Evolutionary conservation across 2,113 vertebrate genomes (phyloP).

Genomic region (Oophaga pumilio): DNA sequence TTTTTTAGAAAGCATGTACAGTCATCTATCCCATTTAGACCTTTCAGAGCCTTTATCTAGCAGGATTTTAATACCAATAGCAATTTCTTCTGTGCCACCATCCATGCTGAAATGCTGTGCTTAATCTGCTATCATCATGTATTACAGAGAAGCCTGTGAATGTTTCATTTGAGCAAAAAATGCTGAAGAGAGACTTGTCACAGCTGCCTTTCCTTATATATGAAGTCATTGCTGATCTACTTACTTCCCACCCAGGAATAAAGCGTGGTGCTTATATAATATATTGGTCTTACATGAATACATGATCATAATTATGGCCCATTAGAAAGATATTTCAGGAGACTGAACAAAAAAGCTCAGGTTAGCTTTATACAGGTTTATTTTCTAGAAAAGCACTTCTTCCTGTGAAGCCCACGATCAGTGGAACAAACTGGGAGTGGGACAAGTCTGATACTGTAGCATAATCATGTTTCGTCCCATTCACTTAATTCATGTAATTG

Average conservation of each 20-base stretch:
- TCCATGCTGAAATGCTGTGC: neutral
- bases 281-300: neutral
- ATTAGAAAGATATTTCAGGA: too few relatives aligned
- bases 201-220: constrained; percentile 13
- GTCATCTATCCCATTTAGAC: neutral
- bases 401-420: too few relatives aligned
- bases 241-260: neutral
- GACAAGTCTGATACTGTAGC: too few relatives aligned
- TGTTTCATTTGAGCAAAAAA: constrained; percentile 6
- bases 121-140: constrained; percentile 12
- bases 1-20: neutral
- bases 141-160: constrained; percentile 10
- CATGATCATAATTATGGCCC: neutral
- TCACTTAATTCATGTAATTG: too few relatives aligned
- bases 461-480: too few relatives aligned
- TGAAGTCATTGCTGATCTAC: constrained; percentile 10
- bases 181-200: constrained; percentile 18
- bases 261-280: neutral
- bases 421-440: too few relatives aligned
- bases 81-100: constrained; percentile 5
- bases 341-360: too few relatives aligned
- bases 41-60: neutral
- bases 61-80: neutral
- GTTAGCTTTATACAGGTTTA: too few relatives aligned
- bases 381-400: too few relatives aligned